Evolutionary conservation across 2,797 vertebrate species (phyloP), one percentile per base, ranked within the genome.

Genomic region (Gorsachius magnificus): DNA sequence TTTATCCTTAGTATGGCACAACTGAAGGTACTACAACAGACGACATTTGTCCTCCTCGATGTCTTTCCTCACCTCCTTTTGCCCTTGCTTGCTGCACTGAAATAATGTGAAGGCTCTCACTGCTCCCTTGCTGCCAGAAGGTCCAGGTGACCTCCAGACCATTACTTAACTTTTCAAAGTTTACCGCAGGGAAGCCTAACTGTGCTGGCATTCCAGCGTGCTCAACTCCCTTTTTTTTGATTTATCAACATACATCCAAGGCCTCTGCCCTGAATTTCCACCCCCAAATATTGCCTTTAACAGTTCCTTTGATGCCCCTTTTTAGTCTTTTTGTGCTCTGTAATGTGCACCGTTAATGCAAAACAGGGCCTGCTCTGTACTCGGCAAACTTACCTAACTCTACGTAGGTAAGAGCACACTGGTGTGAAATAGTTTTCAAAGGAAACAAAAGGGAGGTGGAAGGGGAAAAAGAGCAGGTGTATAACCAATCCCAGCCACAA

Each of bases 181-280:
- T 46, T 29, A 3, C 33, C 13, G 70, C 46, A 46, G 18, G 66
- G 25, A 38, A 83, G 35, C 57, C 18, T 19, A 22, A 8, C 61
- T 1, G 5, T 6, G 21, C 25, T 50, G 26, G 36, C 19, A 3
- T 7, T 17, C 46, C 64, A 56, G 33, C 28, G 10, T 1, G 0
- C 15, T 25, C 68, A 56, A 10, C 17, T 45, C 53, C 36, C 9
- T 24, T 38, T 18, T 61, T 33, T 35, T 16, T 11, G 6, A 43
- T 51, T 45, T 29, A n/a, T 0, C 6, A 66, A 29, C 2, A 0
- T 0, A 11, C 13, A 22, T 6, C 6, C 28, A 24, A 31, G 53
- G 48, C 8, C 56, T 24, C 46, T 41, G 75, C 38, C 53, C 48
- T 31, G 17, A 3, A 12, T 26, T 21, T 61, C 81, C 81, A 70